Percentiles rank a stretch among this genome's conserved stretches.
Conservation (phyloP, 1,140 invertebrate genomes). For the Caenorhabditis elegans region DNA sequence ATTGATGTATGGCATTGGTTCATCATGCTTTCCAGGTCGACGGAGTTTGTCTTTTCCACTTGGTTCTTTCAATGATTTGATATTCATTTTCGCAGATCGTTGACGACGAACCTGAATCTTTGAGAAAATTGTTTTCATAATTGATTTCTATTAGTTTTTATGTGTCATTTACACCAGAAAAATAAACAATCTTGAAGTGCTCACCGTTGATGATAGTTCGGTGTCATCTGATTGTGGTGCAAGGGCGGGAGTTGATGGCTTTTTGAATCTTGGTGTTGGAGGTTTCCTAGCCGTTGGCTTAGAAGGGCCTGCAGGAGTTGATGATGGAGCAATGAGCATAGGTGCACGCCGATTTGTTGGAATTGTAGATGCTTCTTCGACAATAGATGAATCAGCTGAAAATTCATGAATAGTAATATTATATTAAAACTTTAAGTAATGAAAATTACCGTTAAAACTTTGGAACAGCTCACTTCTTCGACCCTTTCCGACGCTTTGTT, state of each 20-base stretch:
- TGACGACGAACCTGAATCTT: background rate
- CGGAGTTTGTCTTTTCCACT: background rate
- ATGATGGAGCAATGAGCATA: background rate
- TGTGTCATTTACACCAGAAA: too few species aligned
- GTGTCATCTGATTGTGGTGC: background rate
- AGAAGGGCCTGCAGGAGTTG: background rate
- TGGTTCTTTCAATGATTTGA: background rate
- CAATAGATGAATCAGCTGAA: too few species aligned
- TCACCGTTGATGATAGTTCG: background rate
- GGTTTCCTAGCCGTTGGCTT: background rate
- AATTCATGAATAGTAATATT: too few species aligned
- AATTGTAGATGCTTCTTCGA: background rate
- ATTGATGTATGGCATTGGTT: background rate
- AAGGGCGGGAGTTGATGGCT: background rate
- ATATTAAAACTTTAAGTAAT: too few species aligned
- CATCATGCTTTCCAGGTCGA: constrained; percentile 7
- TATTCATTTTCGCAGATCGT: constrained; percentile 10
- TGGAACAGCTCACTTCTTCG: background rate
- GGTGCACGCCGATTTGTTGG: background rate
- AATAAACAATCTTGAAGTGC: too few species aligned
- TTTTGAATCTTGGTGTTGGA: background rate
- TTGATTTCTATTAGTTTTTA: too few species aligned
- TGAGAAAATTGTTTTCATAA: too few species aligned
- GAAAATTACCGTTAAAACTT: background rate
- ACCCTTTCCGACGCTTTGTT: background rate